A percentile compares a stretch with the other conserved stretches of the same genome.
Evolutionary conservation across 2,113 vertebrate genomes (phyloP).

Genomic region (Crotalus tigris): DNA sequence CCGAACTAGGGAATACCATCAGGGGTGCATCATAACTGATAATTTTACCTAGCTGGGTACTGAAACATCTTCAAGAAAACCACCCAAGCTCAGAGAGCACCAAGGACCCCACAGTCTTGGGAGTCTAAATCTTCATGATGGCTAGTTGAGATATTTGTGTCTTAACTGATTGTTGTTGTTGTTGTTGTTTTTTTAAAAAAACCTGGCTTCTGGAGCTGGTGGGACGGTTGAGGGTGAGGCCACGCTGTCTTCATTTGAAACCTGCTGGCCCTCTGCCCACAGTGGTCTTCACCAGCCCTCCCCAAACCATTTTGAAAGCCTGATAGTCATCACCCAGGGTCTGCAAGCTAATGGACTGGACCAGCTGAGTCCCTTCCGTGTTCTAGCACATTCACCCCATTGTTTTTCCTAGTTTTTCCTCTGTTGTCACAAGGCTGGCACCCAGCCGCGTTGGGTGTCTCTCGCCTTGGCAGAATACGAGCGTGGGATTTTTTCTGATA

Average conservation of each 20-base stretch:
- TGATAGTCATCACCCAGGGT: background rate
- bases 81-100: too few species aligned
- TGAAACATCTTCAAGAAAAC: too few species aligned
- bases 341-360: background rate
- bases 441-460: too few species aligned
- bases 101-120: constrained; percentile 15
- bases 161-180: background rate
- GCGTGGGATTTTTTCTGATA: background rate
- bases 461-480: background rate
- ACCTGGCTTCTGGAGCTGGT: background rate
- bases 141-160: background rate
- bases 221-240: background rate
- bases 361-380: background rate
- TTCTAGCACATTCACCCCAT: background rate
- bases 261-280: background rate
- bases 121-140: constrained; percentile 39
- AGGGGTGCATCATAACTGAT: too few species aligned
- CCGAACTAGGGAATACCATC: too few species aligned
- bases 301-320: background rate
- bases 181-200: constrained; percentile 16
- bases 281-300: background rate
- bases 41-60: too few species aligned
- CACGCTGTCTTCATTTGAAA: background rate
- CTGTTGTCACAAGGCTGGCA: background rate
- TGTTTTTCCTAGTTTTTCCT: background rate